Base-by-base conservation (phyloP, 2,113 vertebrate genomes). In the Halcyon senegalensis region DNA sequence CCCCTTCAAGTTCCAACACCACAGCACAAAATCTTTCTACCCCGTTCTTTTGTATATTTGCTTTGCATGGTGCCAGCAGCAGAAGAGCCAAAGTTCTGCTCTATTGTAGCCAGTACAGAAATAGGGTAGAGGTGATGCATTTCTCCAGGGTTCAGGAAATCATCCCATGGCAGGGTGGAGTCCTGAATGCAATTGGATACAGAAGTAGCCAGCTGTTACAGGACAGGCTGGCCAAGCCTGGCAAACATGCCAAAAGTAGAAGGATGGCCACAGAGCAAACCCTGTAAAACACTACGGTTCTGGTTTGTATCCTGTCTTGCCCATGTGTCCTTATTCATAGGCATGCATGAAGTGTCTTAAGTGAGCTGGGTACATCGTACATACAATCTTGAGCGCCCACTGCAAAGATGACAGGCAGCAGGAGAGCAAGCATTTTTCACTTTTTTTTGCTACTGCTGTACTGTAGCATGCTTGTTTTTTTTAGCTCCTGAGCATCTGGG, bases 401-500 rank as follows among this genome's bases (percentile, higher is more conserved):
- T 72, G 87, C 23, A 37, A 39, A 70, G 87, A 91, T 41, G n/a
- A 70, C 6, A 39, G 55, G 30, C 77, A 88, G 33, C 58, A 86
- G 56, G 51, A 94, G 46, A 78, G 60, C 43, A 67, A 88, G 48
- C 41, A 11, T 15, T 53, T 87, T 86, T 68, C n/a, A 51, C 50
- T 64, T 64, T 43, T 43, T 70, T 93, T 69, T 90, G 69, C 94
- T 93, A 19, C 87, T 93, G 78, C 87, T 69, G 23, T 58, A 41
- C 33, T 48, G 23, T 23, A 2, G 37, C 78, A 84, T 2, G 0
- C 87, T 83, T 75, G 56, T 13, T 58, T 79, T 83, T 87, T 95
- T 90, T 84, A 78, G 73, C 93, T 96, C 91, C 92, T 10, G 59
- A 90, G 77, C 87, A 80, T 76, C 59, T 94, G 90, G 41, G 69